These are phyloP conservation scores for Trichogramma evanescens DNA, from an alignment of 2,888 invertebrate species.

Conservation along the genomic window DNA sequence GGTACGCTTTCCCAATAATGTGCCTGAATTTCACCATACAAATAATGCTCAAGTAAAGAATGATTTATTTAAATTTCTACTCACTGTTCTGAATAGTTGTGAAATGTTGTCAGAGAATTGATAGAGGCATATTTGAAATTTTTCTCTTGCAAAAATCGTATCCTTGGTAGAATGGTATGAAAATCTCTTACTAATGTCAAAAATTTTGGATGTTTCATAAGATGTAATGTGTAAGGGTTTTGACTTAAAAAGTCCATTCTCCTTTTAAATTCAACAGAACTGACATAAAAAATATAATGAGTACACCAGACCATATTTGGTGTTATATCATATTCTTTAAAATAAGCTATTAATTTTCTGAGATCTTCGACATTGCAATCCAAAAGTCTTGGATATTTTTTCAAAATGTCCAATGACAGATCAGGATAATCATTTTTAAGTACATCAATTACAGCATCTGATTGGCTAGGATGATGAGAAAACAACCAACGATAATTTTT, in stretches of 20 bases:
- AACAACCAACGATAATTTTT: conserved; percentile 56
- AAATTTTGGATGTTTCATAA: conserved; percentile 57
- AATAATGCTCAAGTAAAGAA: too few relatives aligned
- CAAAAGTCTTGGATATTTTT: conserved; percentile 57
- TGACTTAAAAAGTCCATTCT: conserved; percentile 54
- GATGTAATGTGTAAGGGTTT: conserved; percentile 56
- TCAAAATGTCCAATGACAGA: conserved; percentile 51
- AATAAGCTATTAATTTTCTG: conserved; percentile 51
- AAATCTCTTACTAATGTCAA: conserved; percentile 50
- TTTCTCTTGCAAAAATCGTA: conserved; percentile 51
- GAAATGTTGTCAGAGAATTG: conserved; percentile 45
- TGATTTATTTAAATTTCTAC: background rate
- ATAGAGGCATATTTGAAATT: conserved; percentile 48
- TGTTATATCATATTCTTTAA: conserved; percentile 51
- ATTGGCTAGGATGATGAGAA: conserved; percentile 54
- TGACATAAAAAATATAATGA: conserved; percentile 55
- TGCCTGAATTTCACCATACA: too few relatives aligned
- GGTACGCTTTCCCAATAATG: too few relatives aligned
- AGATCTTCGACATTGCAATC: conserved; percentile 55
- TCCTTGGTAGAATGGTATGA: conserved; percentile 48
- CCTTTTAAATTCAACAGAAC: conserved; percentile 53
- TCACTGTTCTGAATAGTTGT: conserved; percentile 45
- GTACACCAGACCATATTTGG: conserved; percentile 51
- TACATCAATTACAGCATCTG: conserved; percentile 52
- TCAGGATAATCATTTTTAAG: conserved; percentile 50